Base-by-base conservation (phyloP, 2,113 vertebrate species). In the Aphelocoma coerulescens region DNA sequence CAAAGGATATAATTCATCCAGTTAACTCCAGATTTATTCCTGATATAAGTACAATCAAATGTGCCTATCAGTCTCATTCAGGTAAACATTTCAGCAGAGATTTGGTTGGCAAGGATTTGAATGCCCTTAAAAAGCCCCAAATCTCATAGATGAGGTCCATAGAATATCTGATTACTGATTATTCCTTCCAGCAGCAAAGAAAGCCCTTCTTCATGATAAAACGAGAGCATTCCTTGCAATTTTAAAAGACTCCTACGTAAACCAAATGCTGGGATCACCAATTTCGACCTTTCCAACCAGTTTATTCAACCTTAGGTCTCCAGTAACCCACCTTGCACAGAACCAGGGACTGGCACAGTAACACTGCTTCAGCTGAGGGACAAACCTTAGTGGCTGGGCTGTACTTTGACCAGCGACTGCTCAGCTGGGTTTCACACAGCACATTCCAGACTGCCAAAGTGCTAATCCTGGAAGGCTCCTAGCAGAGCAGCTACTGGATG, bases 391-490 rank as follows among this genome's bases (percentile, higher is more conserved):
- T 1, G 14, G 14, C 4, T 30, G 48, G 48, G 39, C 6, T 88
- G 68, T 32, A 8, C 94, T 94, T 69, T 57, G 66, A n/a, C 41
- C 62, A 35, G 72, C 0, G 2, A 24, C 46, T 22, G 79, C 67
- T 58, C 73, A 14, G 54, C 2, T 9, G n/a, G 57, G 66, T 55
- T 75, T 62, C 35, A 16, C 11, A 2, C 27, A 20, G 62, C 69
- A 16, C 77, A 61, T 88, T 82, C 35, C 72, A 32, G 43, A 2
- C 6, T 28, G 81, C 22, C 28, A 1, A 52, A 90, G 65, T 48
- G 75, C 52, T 92, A 76, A 91, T 91, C 91, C 92, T 69, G n/a
- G 59, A 76, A 83, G 72, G 58, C 59, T 92, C 54, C 91, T 39
- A 55, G 80, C 58, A 73, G 7, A 48, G 83, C 93, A 93, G 91